A percentile compares a stretch with the other conserved stretches of the same genome.
Conservation (phyloP, 2,113 vertebrate species). For the Xenopus tropicalis region DNA sequence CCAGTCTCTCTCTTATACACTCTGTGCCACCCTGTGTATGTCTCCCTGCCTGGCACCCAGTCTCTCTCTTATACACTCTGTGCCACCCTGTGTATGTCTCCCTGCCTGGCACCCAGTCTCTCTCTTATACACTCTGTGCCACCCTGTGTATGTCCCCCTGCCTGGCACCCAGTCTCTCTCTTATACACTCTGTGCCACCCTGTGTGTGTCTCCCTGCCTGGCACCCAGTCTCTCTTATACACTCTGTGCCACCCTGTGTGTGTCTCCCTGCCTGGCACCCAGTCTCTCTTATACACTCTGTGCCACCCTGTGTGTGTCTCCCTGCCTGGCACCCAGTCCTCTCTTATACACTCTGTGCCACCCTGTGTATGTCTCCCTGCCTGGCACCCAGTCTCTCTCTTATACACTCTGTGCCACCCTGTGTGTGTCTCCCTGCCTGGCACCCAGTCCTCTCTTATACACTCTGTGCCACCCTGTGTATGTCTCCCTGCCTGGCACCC, state of each 20-base stretch:
- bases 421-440: not conserved
- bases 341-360: no score
- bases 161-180: not conserved
- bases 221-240: not conserved
- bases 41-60: not conserved
- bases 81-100: not conserved
- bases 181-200: no score
- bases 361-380: no score
- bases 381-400: not conserved
- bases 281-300: conserved; percentile 4
- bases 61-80: not conserved
- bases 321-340: no score
- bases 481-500: not conserved
- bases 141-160: no score
- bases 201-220: accelerated
- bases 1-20: no score
- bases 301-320: no score
- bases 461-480: not conserved
- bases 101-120: not conserved
- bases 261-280: not conserved
- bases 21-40: not conserved
- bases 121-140: no score
- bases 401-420: no score
- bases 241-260: not conserved
- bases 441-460: no score